phyloP scores from a whole-genome alignment of 2,113 vertebrate genomes.

The Pycnonotus jocosus region DNA sequence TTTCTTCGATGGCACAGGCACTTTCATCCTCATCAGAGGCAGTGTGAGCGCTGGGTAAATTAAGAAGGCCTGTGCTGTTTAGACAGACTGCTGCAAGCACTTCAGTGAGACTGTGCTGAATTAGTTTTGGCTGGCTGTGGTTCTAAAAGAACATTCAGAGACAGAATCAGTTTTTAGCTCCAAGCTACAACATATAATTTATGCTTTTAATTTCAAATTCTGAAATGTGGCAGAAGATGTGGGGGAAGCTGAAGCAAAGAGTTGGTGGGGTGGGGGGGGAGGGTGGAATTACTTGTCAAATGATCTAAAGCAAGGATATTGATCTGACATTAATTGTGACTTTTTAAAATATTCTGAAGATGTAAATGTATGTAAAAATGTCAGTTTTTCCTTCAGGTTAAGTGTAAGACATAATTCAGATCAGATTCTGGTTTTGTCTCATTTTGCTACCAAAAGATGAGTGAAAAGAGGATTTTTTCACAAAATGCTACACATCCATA shows the following conservation, averaged over 20 bases:
- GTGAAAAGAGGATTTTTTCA: background rate
- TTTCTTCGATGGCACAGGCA: background rate
- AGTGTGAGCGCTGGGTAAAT: background rate
- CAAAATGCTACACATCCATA: background rate
- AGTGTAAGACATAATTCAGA: background rate
- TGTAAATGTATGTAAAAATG: background rate
- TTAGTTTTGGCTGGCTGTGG: constrained; percentile 44
- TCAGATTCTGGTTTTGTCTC: background rate
- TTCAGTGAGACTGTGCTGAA: constrained; percentile 40
- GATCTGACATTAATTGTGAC: background rate
- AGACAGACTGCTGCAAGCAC: constrained; percentile 51
- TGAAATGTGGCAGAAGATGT: background rate
- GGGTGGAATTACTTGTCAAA: background rate
- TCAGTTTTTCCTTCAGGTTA: background rate
- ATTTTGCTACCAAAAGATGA: background rate
- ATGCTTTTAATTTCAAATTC: constrained; percentile 69
- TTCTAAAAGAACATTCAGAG: constrained; percentile 59
- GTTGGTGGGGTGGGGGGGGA: background rate
- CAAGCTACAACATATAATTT: constrained; percentile 51
- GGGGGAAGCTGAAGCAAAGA: background rate
- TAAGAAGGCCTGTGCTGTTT: constrained; percentile 57
- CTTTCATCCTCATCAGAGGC: constrained; percentile 31
- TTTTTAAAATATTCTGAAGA: background rate
- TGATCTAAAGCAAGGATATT: constrained; percentile 5
- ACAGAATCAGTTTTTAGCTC: constrained; percentile 38